A percentile compares a stretch with the other conserved stretches of the same genome.
Evolutionary conservation across 64 coral and sea anemone species (phyloP).

Genomic region (Stichodactyla helianthus): DNA sequence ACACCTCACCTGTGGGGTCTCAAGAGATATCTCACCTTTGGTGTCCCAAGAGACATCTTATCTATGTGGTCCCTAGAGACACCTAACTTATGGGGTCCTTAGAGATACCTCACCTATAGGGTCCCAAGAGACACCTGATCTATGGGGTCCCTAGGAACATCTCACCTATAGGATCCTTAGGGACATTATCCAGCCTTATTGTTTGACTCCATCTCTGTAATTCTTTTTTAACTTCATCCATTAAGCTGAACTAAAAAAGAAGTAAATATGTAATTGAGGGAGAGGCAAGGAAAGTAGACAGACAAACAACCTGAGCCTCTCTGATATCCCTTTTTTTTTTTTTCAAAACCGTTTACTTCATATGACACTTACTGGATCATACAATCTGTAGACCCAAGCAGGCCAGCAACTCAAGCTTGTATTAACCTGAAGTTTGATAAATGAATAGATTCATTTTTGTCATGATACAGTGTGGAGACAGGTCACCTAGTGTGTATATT

Average conservation of each 20-base stretch:
- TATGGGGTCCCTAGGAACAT: slow-evolving; percentile 46
- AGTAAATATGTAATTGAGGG: neutral
- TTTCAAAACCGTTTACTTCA: neutral
- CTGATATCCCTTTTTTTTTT: neutral
- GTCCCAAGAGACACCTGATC: neutral
- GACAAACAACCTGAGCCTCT: neutral
- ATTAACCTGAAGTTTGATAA: slow-evolving; percentile 26
- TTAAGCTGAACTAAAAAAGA: slow-evolving; percentile 58
- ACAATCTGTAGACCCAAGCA: slow-evolving; percentile 88
- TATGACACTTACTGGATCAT: slow-evolving; percentile 83
- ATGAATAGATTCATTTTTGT: too few relatives aligned
- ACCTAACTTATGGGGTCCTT: neutral
- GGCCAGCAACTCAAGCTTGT: slow-evolving; percentile 90
- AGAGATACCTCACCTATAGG: neutral
- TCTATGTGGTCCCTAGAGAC: neutral
- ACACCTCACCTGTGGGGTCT: too few relatives aligned
- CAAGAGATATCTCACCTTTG: too few relatives aligned
- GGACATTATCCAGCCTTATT: slow-evolving; percentile 74
- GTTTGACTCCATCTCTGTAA: slow-evolving; percentile 94
- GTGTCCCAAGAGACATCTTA: too few relatives aligned
- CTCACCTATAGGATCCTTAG: slow-evolving; percentile 71
- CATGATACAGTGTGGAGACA: too few relatives aligned
- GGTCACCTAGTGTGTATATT: too few relatives aligned
- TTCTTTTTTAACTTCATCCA: slow-evolving; percentile 78
- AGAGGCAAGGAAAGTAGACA: neutral